These are phyloP conservation scores for Wiebesia pumilae DNA, from an alignment of 1,140 invertebrate species.

Conservation along the genomic window DNA sequence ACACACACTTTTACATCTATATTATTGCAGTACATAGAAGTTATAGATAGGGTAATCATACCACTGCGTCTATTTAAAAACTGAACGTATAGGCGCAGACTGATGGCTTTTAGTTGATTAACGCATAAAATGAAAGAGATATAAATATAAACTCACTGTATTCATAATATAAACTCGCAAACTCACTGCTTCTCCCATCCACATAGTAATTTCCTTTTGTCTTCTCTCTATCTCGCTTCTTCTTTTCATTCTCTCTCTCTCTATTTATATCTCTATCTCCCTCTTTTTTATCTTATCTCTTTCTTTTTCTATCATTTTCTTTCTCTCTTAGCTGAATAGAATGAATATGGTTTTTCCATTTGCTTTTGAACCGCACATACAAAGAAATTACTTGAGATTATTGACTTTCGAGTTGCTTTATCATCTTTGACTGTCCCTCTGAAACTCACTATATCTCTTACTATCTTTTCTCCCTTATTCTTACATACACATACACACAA, in stretches of 20 bases:
- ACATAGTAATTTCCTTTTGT: conserved; percentile 29
- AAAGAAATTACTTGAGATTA: conserved; percentile 51
- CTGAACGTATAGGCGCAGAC: conserved; percentile 40
- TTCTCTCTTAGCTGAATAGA: background rate
- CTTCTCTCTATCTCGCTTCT: background rate
- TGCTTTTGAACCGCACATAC: conserved; percentile 32
- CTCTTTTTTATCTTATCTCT: conserved; percentile 5
- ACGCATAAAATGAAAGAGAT: conserved; percentile 24
- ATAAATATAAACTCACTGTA: no score
- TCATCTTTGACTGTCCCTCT: conserved; percentile 24
- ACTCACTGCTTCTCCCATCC: background rate
- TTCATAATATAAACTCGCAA: no score
- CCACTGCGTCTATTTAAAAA: background rate
- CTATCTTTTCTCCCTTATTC: background rate
- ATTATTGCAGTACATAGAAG: background rate
- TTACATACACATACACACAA: no score
- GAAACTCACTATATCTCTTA: background rate
- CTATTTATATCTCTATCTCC: background rate
- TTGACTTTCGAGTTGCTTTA: conserved; percentile 52
- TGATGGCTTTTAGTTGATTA: conserved; percentile 54
- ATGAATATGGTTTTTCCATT: conserved; percentile 40
- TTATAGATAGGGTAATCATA: background rate
- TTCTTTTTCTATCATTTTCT: background rate
- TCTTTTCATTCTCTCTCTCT: background rate
- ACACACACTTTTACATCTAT: background rate